Percentiles rank a stretch among this genome's conserved stretches.
These are phyloP conservation scores for Leucophenga varia DNA, from an alignment of 1,140 invertebrate genomes.

Conservation along the genomic window DNA sequence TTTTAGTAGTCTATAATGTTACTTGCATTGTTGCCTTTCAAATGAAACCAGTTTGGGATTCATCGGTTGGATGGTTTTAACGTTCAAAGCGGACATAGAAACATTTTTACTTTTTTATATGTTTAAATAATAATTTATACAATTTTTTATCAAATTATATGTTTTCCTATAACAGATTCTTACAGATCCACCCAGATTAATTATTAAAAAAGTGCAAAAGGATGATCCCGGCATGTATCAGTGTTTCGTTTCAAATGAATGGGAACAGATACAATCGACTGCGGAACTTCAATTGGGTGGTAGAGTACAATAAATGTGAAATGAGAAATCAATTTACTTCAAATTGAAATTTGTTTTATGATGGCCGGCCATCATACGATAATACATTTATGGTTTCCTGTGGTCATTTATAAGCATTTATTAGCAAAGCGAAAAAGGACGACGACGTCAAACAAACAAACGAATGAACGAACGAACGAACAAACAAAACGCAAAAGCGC, in stretches of 20 bases:
- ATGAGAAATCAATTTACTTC: conserved; percentile 5
- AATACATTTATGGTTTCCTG: conserved; percentile 34
- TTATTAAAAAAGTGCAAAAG: conserved; percentile 55
- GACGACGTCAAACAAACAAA: conserved; percentile 5
- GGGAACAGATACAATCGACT: conserved; percentile 80
- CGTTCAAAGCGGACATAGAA: no score
- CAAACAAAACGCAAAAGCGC: conserved; percentile 22
- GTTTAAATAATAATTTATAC: no score
- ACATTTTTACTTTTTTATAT: no score
- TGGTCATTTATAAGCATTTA: conserved; percentile 44
- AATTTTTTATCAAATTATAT: no score
- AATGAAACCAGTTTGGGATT: no score
- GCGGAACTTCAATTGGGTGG: conserved; percentile 82
- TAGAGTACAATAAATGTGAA: conserved; percentile 57
- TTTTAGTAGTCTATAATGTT: no score
- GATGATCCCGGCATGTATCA: conserved; percentile 73
- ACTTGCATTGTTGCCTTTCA: no score
- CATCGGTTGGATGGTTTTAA: no score
- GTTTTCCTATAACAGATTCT: conserved; percentile 48
- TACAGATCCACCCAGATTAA: conserved; percentile 49
- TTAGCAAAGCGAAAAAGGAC: conserved; percentile 1
- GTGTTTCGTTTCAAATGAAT: conserved; percentile 83
- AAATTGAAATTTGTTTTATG: conserved; percentile 8
- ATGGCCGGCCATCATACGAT: conserved; percentile 3
- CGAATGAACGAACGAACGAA: conserved; percentile 6